phyloP scores from a whole-genome alignment of 2,113 vertebrate genomes.

The Echinops telfairi region DNA sequence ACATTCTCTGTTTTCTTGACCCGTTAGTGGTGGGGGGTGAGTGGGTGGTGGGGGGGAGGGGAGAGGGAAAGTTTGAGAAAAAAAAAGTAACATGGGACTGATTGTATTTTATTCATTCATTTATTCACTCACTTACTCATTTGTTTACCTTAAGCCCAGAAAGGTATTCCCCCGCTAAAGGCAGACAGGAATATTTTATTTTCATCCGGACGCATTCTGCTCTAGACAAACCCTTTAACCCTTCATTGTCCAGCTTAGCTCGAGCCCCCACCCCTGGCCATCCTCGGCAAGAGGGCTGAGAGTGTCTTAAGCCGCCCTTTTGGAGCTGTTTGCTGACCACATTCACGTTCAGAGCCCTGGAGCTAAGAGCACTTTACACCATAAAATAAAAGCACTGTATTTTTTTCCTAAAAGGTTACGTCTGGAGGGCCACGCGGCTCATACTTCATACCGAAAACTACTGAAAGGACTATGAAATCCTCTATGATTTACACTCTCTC shows the following conservation, averaged over 20 bases:
- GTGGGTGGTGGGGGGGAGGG: too few relatives aligned
- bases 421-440: constrained; percentile 90
- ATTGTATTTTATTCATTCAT: constrained; percentile 67
- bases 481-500: constrained; percentile 90
- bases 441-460: constrained; percentile 93
- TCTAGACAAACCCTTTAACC: constrained; percentile 80
- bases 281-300: constrained; percentile 68
- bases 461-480: constrained; percentile 91
- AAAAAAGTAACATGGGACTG: constrained; percentile 60
- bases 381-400: constrained; percentile 93
- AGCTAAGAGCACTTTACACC: constrained; percentile 93
- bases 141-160: constrained; percentile 65
- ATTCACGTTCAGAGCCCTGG: constrained; percentile 90
- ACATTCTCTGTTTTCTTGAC: constrained; percentile 58
- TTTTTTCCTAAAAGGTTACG: constrained; percentile 92
- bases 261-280: constrained; percentile 39
- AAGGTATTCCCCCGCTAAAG: constrained; percentile 72
- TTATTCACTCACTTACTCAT: constrained; percentile 66
- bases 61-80: not conserved
- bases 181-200: constrained; percentile 80
- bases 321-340: constrained; percentile 91
- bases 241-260: constrained; percentile 73
- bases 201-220: constrained; percentile 79
- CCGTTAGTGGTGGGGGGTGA: not conserved
- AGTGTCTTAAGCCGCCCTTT: constrained; percentile 78